Conservation (phyloP, 2,888 invertebrate species). For the Rhorus exstirpatorius region DNA sequence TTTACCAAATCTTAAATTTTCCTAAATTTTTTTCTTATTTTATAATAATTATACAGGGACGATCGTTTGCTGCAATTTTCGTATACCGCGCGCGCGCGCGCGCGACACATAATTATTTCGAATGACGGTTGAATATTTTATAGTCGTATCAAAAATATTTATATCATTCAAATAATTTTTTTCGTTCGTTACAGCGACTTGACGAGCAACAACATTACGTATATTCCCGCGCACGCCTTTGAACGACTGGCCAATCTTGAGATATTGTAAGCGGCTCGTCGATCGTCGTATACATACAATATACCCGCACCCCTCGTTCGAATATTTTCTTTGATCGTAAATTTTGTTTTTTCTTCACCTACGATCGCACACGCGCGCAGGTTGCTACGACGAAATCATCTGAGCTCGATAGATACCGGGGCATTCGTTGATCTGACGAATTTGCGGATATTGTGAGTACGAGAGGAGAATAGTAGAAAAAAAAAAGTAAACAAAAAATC, state of each 20-base stretch:
- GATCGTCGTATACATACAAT: neutral
- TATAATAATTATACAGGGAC: too few relatives aligned
- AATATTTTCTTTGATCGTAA: neutral
- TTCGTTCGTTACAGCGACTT: slow-evolving; percentile 90
- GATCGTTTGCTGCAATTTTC: too few relatives aligned
- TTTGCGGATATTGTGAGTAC: slow-evolving; percentile 95
- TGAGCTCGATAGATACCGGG: slow-evolving; percentile 91
- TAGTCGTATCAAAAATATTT: slow-evolving; percentile 3
- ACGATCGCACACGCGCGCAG: slow-evolving; percentile 87
- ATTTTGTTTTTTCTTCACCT: neutral
- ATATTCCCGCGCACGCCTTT: slow-evolving; percentile 91
- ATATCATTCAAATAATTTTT: too few relatives aligned
- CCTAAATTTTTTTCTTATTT: too few relatives aligned
- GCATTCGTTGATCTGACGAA: slow-evolving; percentile 93
- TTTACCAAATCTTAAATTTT: too few relatives aligned
- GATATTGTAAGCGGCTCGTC: slow-evolving; percentile 91
- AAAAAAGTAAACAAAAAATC: neutral
- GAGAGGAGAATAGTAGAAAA: neutral
- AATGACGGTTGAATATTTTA: too few relatives aligned
- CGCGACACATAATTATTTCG: too few relatives aligned
- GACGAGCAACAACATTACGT: slow-evolving; percentile 93
- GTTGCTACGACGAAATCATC: slow-evolving; percentile 94
- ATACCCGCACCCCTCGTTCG: too few relatives aligned
- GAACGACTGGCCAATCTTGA: slow-evolving; percentile 90
- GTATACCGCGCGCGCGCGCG: too few relatives aligned